Evolutionary conservation across 1,140 invertebrate species (phyloP).

Genomic region (Trinorchestia longiramus): DNA sequence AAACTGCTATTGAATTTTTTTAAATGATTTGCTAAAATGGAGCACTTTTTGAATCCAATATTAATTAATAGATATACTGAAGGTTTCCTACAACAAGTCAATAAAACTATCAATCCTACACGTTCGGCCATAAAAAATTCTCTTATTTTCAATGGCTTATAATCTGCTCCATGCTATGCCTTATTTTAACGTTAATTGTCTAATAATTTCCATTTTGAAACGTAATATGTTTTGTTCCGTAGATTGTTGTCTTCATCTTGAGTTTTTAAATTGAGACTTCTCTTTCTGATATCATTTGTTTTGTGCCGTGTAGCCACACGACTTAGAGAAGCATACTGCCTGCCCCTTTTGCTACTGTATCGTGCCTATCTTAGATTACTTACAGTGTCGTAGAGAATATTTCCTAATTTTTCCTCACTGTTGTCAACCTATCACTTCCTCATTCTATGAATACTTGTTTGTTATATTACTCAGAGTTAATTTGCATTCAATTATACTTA

Average conservation of each 20-base stretch:
- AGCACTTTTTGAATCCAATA: background rate
- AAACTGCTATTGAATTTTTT: background rate
- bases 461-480: background rate
- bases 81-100: background rate
- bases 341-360: background rate
- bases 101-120: background rate
- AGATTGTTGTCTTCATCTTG: background rate
- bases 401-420: background rate
- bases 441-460: background rate
- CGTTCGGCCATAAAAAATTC: background rate
- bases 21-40: background rate
- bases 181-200: background rate
- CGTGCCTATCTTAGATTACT: slow-evolving; percentile 35
- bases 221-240: background rate
- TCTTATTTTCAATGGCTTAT: background rate
- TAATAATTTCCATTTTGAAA: background rate
- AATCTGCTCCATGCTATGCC: background rate
- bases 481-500: background rate
- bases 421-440: background rate
- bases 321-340: background rate
- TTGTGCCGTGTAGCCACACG: background rate
- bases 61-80: background rate
- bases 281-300: background rate
- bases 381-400: background rate
- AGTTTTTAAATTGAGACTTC: background rate